phyloP scores from a whole-genome alignment of 2,797 vertebrate genomes.

The Argyrosomus regius region DNA sequence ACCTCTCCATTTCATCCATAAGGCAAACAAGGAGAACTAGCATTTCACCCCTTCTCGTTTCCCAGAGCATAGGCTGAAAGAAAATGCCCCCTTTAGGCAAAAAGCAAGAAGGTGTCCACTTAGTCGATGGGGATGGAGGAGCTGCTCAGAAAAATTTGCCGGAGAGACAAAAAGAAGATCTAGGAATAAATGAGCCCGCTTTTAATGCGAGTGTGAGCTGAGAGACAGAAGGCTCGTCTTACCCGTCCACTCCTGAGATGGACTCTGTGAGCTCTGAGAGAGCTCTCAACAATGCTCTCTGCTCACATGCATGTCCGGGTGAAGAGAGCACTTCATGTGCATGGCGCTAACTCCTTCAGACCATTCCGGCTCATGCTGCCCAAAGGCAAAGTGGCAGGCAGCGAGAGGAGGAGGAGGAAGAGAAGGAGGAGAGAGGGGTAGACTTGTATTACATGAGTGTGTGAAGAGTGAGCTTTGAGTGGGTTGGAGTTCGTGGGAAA shows the following conservation, averaged over 20 bases:
- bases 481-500: conserved; percentile 56
- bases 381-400: conserved; percentile 81
- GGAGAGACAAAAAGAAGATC: conserved; percentile 12
- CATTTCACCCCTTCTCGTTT: conserved; percentile 32
- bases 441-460: conserved; percentile 67
- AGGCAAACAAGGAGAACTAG: conserved; percentile 58
- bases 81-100: conserved; percentile 17
- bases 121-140: neutral
- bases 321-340: conserved; percentile 80
- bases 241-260: conserved; percentile 59
- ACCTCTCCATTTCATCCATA: conserved; percentile 68
- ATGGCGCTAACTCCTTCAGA: conserved; percentile 83
- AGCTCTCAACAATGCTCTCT: conserved; percentile 61
- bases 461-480: conserved; percentile 71
- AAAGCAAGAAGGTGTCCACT: conserved; percentile 36
- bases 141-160: conserved; percentile 21
- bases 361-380: conserved; percentile 77
- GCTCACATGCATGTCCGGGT: conserved; percentile 71
- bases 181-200: conserved; percentile 55
- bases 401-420: conserved; percentile 27
- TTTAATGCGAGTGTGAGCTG: conserved; percentile 25
- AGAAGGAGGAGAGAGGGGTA: conserved; percentile 23
- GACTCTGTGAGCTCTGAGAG: conserved; percentile 56
- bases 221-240: conserved; percentile 51
- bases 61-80: conserved; percentile 17